These are phyloP conservation scores for Emydocephalus ijimae DNA, from an alignment of 2,113 vertebrate species.

Conservation along the genomic window DNA sequence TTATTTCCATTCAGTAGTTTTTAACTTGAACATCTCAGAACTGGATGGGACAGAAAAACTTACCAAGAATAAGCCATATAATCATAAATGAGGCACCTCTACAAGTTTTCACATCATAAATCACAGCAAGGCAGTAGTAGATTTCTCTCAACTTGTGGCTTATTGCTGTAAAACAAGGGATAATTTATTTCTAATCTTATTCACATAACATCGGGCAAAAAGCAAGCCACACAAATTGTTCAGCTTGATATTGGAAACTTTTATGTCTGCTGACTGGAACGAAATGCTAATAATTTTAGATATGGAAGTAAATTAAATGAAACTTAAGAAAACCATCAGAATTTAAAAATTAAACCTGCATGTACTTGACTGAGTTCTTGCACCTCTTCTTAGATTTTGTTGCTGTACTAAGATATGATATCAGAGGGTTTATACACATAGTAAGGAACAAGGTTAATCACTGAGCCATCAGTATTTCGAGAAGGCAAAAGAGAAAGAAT, in stretches of 20 bases:
- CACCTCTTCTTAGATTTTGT: neutral
- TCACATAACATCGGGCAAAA: neutral
- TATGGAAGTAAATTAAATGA: neutral
- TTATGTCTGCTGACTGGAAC: neutral
- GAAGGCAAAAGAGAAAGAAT: neutral
- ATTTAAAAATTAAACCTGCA: neutral
- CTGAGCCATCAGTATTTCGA: neutral
- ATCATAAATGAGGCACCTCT: neutral
- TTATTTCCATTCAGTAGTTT: neutral
- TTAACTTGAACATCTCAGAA: neutral
- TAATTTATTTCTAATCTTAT: neutral
- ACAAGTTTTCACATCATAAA: neutral
- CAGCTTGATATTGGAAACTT: neutral
- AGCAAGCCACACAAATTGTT: neutral
- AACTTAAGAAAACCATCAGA: neutral
- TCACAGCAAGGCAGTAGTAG: neutral
- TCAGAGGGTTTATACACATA: neutral
- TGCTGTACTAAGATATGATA: neutral
- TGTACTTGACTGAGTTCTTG: neutral
- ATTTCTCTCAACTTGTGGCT: neutral
- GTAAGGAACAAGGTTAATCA: neutral
- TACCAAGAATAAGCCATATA: neutral
- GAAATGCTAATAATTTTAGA: neutral
- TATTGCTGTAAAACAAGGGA: neutral
- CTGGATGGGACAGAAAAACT: neutral